phyloP scores from a whole-genome alignment of 1,140 invertebrate genomes.

The Frieseomelitta varia region DNA sequence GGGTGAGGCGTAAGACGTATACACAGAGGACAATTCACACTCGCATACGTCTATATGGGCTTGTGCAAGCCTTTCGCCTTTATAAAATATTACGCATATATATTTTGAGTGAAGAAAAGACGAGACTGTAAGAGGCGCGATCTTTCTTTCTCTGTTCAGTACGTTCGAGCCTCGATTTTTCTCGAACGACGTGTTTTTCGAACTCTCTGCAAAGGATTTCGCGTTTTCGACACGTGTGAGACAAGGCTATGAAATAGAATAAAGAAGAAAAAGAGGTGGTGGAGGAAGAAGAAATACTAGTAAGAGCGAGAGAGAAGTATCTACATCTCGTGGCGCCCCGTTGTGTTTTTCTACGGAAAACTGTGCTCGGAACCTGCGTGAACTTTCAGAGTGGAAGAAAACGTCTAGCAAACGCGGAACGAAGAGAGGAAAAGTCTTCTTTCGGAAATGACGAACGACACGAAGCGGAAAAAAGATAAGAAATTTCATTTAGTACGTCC shows the following conservation, averaged over 20 bases:
- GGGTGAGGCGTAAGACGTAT: constrained; percentile 43
- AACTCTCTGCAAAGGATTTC: constrained; percentile 26
- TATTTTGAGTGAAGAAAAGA: constrained; percentile 17
- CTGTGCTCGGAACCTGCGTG: constrained; percentile 51
- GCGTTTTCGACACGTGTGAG: constrained; percentile 59
- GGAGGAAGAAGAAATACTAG: constrained; percentile 40
- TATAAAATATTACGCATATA: constrained; percentile 46
- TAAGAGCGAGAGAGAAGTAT: constrained; percentile 59
- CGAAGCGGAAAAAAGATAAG: neutral
- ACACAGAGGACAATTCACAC: constrained; percentile 67
- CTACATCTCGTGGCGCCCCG: constrained; percentile 76
- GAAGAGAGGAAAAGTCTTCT: constrained; percentile 11
- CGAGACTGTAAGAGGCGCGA: neutral
- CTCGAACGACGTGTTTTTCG: constrained; percentile 34
- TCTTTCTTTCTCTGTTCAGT: neutral
- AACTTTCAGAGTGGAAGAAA: constrained; percentile 26
- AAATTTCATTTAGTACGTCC: neutral
- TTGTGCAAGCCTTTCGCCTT: constrained; percentile 49
- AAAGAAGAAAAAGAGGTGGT: constrained; percentile 50
- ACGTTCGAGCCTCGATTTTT: constrained; percentile 21
- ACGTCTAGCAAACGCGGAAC: neutral
- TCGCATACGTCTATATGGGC: constrained; percentile 37
- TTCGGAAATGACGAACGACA: neutral
- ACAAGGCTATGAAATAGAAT: constrained; percentile 44
- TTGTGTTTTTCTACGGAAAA: constrained; percentile 76